Evolutionary conservation across 2,888 invertebrate genomes (phyloP).

Genomic region (Meliscaeva auricollis): DNA sequence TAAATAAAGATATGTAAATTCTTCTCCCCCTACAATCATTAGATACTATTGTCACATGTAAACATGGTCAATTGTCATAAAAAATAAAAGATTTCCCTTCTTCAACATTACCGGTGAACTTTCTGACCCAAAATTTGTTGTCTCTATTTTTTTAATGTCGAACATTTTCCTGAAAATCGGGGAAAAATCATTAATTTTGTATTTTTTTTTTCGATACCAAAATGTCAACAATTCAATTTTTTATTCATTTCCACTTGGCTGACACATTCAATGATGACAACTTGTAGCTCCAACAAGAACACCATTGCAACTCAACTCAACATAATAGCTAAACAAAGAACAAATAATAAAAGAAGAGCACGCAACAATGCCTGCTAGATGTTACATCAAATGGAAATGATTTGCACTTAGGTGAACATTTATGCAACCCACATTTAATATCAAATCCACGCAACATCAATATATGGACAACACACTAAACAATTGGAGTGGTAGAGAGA

Average conservation of each 20-base stretch:
- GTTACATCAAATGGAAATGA: constrained; percentile 67
- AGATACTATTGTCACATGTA: no score
- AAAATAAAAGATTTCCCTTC: background rate
- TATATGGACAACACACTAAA: constrained; percentile 47
- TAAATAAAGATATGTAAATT: no score
- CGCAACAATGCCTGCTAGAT: constrained; percentile 52
- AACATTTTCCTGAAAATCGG: background rate
- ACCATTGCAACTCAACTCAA: constrained; percentile 3
- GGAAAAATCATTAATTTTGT: constrained; percentile 58
- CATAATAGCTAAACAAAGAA: constrained; percentile 62
- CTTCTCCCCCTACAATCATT: no score
- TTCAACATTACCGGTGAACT: background rate
- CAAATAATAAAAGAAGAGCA: constrained; percentile 24
- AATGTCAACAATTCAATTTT: constrained; percentile 62
- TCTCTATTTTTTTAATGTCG: constrained; percentile 2
- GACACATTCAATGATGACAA: constrained; percentile 62
- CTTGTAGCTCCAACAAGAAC: constrained; percentile 56
- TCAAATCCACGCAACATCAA: constrained; percentile 40
- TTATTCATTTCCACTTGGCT: constrained; percentile 64
- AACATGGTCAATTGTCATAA: no score
- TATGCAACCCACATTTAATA: constrained; percentile 50
- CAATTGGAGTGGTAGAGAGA: constrained; percentile 50
- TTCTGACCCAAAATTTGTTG: constrained; percentile 1
- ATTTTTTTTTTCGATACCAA: constrained; percentile 36
- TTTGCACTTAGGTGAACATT: constrained; percentile 64